Percentiles rank a stretch among this genome's conserved stretches.
Evolutionary conservation across 2,888 invertebrate species (phyloP).

Genomic region (Cosmia pyralina): DNA sequence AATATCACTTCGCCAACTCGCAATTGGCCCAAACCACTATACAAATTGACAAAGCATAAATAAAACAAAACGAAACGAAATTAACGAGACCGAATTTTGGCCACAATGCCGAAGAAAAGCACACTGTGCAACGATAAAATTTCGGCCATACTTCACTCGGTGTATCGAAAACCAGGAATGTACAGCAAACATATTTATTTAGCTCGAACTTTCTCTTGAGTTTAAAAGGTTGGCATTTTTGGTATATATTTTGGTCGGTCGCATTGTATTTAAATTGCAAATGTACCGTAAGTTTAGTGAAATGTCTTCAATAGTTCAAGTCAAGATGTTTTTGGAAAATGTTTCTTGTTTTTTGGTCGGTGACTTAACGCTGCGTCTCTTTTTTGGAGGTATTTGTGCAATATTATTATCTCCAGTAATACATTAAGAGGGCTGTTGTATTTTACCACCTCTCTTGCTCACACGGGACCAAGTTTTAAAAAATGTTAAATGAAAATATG

Average conservation of each 20-base stretch:
- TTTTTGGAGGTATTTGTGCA: neutral
- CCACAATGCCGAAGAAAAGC: conserved; percentile 42
- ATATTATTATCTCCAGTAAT: neutral
- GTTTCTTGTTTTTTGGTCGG: neutral
- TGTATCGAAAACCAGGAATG: conserved; percentile 61
- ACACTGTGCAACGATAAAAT: conserved; percentile 56
- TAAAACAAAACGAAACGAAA: conserved; percentile 54
- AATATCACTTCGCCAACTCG: conserved; percentile 56
- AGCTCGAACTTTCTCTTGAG: conserved; percentile 65
- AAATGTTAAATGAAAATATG: too few species aligned
- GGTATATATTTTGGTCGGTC: conserved; percentile 57
- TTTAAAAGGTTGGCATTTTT: conserved; percentile 65
- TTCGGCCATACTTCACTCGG: conserved; percentile 56
- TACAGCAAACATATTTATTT: conserved; percentile 69
- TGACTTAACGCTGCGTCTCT: neutral
- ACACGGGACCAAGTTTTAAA: too few species aligned
- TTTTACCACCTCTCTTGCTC: too few species aligned
- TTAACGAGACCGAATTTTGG: conserved; percentile 59
- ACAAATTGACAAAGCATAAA: conserved; percentile 56
- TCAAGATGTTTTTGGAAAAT: conserved; percentile 51
- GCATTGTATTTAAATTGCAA: conserved; percentile 73
- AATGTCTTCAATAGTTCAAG: conserved; percentile 65
- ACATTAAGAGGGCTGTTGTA: neutral
- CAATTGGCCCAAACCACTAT: conserved; percentile 46
- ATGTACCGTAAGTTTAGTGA: conserved; percentile 60